These are phyloP conservation scores for Ferdinandea cuprea DNA, from an alignment of 2,888 invertebrate genomes.

Conservation along the genomic window DNA sequence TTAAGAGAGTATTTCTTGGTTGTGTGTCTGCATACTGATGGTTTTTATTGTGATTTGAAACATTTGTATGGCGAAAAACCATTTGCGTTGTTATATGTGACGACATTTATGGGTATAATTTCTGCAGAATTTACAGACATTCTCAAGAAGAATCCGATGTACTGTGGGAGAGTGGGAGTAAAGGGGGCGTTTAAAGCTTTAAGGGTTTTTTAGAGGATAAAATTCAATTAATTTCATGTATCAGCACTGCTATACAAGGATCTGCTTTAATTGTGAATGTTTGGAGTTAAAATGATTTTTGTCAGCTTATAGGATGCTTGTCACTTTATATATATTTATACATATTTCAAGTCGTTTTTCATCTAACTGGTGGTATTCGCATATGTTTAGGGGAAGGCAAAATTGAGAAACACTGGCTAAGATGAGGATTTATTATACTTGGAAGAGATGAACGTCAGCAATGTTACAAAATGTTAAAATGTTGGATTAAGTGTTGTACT, in stretches of 20 bases:
- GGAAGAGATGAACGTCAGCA: no score
- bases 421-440: no score
- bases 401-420: no score
- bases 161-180: no score
- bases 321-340: no score
- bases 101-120: conserved; percentile 32
- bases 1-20: neutral
- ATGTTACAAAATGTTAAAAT: no score
- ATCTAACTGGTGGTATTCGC: no score
- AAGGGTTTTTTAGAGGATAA: neutral
- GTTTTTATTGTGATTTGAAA: conserved; percentile 33
- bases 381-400: no score
- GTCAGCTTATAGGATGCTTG: conserved; percentile 11
- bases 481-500: no score
- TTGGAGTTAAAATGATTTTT: neutral
- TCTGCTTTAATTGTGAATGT: neutral
- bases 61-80: conserved; percentile 6
- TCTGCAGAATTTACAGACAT: conserved; percentile 9
- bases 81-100: conserved; percentile 21
- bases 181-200: neutral
- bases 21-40: conserved; percentile 3
- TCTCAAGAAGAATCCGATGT: neutral
- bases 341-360: no score
- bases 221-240: conserved; percentile 10
- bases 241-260: neutral